Conservation (phyloP, 2,797 vertebrate genomes). For the Manis crassicaudata region DNA sequence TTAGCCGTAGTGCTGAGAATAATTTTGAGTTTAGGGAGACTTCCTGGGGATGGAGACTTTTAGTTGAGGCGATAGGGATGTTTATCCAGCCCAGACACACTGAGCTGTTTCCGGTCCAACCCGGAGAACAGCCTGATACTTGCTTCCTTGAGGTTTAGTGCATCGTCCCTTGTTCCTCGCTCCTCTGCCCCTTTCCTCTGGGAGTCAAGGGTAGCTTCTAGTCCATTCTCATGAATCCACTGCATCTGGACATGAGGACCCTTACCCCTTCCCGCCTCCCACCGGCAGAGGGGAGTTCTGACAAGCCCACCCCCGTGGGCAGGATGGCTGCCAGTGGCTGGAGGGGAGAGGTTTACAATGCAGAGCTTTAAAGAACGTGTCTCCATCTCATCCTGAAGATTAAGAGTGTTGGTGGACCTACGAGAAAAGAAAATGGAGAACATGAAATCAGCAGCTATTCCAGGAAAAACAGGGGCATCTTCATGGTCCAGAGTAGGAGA, state of each 20-base stretch:
- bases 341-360: neutral
- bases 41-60: neutral
- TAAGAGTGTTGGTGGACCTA: neutral
- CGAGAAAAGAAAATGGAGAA: neutral
- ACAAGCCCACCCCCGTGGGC: neutral
- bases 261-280: neutral
- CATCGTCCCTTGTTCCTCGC: too few relatives aligned
- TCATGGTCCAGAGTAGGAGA: neutral
- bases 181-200: neutral
- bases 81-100: fast-evolving
- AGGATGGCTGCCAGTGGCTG: neutral
- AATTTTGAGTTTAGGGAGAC: neutral
- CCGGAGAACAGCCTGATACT: too few relatives aligned
- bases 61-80: neutral
- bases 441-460: neutral
- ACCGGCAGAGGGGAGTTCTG: neutral
- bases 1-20: neutral
- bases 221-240: neutral
- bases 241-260: neutral
- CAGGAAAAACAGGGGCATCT: neutral
- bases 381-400: neutral
- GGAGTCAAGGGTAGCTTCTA: neutral
- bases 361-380: neutral
- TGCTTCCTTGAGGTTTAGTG: neutral
- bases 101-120: neutral